These are phyloP conservation scores for Rotaria magnacalcarata DNA, from an alignment of 2,888 invertebrate species.

Conservation along the genomic window DNA sequence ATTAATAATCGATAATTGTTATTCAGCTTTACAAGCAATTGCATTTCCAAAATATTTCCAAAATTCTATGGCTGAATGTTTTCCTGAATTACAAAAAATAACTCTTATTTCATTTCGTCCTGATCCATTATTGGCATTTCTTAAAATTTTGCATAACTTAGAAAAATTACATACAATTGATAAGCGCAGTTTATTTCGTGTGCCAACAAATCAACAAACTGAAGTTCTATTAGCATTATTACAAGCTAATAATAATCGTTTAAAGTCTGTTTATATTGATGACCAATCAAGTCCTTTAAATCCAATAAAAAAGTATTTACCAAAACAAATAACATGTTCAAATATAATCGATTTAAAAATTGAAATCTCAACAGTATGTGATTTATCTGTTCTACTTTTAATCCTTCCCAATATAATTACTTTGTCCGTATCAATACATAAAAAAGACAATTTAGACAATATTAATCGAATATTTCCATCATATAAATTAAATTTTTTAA, in stretches of 20 bases:
- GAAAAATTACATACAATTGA: neutral
- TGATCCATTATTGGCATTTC: neutral
- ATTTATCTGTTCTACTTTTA: neutral
- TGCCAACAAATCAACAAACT: slow-evolving; percentile 16
- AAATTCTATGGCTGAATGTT: neutral
- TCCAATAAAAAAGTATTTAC: neutral
- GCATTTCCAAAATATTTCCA: neutral
- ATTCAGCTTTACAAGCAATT: slow-evolving; percentile 3
- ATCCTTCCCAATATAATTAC: neutral
- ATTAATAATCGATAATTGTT: neutral
- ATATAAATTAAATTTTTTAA: neutral
- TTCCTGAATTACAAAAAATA: slow-evolving; percentile 7
- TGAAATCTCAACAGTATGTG: neutral
- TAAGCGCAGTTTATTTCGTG: neutral
- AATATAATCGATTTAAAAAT: neutral
- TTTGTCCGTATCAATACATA: slow-evolving; percentile 12
- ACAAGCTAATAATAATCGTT: slow-evolving; percentile 5
- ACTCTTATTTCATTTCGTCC: neutral
- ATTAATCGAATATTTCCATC: neutral
- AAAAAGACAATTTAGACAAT: neutral
- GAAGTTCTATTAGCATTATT: neutral
- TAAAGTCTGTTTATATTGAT: neutral
- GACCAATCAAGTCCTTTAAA: slow-evolving; percentile 11
- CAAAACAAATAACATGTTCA: neutral
- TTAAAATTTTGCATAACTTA: neutral